Conservation (phyloP, 2,797 vertebrate species). For the Aeoliscus strigatus region DNA sequence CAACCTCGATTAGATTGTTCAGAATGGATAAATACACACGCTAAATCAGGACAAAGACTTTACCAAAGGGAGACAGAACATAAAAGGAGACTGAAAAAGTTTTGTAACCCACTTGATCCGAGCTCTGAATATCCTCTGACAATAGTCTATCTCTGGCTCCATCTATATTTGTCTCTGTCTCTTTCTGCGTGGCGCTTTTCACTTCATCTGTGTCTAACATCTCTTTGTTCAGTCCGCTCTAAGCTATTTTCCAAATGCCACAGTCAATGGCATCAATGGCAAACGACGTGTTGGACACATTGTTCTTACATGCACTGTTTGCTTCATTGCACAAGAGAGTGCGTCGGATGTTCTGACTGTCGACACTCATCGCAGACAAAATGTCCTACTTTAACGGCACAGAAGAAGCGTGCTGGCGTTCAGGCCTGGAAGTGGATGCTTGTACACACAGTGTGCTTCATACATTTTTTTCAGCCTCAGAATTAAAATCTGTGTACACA, state of each 20-base stretch:
- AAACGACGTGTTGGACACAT: conserved; percentile 41
- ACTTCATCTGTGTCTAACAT: conserved; percentile 39
- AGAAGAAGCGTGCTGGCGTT: conserved; percentile 6
- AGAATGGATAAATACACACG: conserved; percentile 9
- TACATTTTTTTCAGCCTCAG: no score
- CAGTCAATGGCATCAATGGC: conserved; percentile 44
- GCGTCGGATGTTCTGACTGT: conserved; percentile 37
- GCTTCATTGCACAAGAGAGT: conserved; percentile 40
- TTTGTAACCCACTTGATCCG: conserved; percentile 36
- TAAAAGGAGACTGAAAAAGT: conserved; percentile 36
- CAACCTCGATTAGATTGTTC: conserved; percentile 4
- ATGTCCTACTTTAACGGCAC: conserved; percentile 17
- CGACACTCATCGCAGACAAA: conserved; percentile 15
- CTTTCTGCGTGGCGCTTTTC: conserved; percentile 7
- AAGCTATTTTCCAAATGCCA: conserved; percentile 57
- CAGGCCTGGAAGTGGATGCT: conserved; percentile 2
- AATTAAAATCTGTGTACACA: no score
- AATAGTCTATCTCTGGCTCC: conserved; percentile 29
- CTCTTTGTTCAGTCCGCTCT: conserved; percentile 55
- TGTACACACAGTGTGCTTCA: neutral
- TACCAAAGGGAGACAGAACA: conserved; percentile 22
- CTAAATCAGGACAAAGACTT: conserved; percentile 40
- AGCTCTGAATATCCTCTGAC: conserved; percentile 21
- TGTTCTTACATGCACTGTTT: conserved; percentile 39
- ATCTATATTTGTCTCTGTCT: conserved; percentile 42